Base-by-base conservation (phyloP, 2,113 vertebrate species). In the Coturnix japonica region DNA sequence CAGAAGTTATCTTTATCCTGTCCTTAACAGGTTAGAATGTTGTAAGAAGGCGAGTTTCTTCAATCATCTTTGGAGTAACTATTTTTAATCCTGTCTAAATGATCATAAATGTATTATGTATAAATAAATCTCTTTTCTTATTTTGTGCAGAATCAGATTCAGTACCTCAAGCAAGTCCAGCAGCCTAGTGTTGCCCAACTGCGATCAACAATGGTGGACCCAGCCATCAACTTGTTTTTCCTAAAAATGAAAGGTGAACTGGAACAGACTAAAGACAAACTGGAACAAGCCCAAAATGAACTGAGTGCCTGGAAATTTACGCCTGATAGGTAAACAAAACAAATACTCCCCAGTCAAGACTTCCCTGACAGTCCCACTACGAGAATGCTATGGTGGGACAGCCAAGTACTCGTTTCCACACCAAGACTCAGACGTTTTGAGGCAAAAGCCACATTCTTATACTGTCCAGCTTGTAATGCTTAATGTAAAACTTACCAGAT, bases 251-350 rank as follows among this genome's bases (percentile, higher is more conserved):
- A 99, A 99, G 98, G 98, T 94, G 99, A 99, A 99, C 98, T 99
- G 98, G 99, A 99, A 99, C 99, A 99, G 99, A 99, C 99, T 98
- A 99, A 99, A 99, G 99, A 99, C 99, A 99, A 99, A 99, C 99
- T 99, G 99, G 99, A 99, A 99, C 99, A 99, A 99, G 99, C 98
- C 98, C 99, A 99, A 99, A 99, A 99, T 99, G 99, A 99, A 99
- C 98, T 99, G 99, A 99, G 99, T 99, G 99, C 99, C 99, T 99
- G 99, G 99, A 99, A 99, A 98, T 99, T 99, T 99, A 99, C 99
- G 99, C 99, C 99, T 99, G 99, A 99, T 99, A 99, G 99, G 99
- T 99, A 99, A 99, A 99, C 99, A 99, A 99, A 98, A 98, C 98
- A 99, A 99, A 99, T 99, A 98, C 98, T 98, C 98, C 98, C 98